Evolutionary conservation across 2,888 invertebrate genomes (phyloP), one percentile per base, ranked within the genome.

Genomic region (Meiosimyza decipiens): DNA sequence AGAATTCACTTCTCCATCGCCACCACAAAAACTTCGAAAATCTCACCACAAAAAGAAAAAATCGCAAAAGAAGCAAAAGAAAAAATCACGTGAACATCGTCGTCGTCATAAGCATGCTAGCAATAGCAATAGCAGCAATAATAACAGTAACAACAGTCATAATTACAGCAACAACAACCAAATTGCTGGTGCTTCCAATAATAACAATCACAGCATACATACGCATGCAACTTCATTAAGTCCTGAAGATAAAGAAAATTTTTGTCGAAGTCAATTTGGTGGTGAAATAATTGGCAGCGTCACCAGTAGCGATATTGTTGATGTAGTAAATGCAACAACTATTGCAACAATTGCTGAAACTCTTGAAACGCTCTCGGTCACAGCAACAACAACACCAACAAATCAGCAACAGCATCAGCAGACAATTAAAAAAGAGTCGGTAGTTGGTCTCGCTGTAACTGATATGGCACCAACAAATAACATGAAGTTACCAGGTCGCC

Each of bases 401-500:
- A 65, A 52, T 9, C 67, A 75, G 16, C 59, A 70, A 40, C 40
- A 40, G 40, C 40, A 40, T 2, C 40, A 40, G 9, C 40, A 40
- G 40, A 40, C 40, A 54, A 66, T 68, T 51, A 54, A 59, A 59
- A 64, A 73, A 47, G 40, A 33, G 3, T n/a, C 11, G 15, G 57
- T 49, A 18, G 72, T 71, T 6, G 63, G 59, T 6, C 52, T 50
- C n/a, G 59, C 73, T 62, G 75, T 75, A 54, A 68, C 74, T 70
- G 76, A 78, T 78, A 87, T 87, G 87, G 85, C 87, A 78, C 87
- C 87, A 77, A 83, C 87, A 63, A 84, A 84, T 54, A 86, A 84
- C 78, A 83, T 86, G 28, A 87, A 87, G 80, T 79, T 87, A 81
- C 87, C 90, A 40, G 95, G 95, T 70, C 89, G 95, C 74, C 95